Evolutionary conservation across 1,140 invertebrate species (phyloP).

Genomic region (Heterodera schachtii): DNA sequence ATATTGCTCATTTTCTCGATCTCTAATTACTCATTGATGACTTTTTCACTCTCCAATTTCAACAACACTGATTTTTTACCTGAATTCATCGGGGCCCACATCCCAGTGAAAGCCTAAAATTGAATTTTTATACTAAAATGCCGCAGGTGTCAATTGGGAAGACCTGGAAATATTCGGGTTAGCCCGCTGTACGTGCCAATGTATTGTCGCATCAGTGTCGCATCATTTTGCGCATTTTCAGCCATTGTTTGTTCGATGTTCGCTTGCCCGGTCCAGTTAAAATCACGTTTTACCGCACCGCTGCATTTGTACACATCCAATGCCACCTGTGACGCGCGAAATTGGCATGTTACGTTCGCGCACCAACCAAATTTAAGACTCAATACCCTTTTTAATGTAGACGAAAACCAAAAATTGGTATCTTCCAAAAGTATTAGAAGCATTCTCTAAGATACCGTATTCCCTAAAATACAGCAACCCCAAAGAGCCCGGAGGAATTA

Average conservation of each 20-base stretch:
- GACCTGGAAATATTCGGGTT: constrained; percentile 47
- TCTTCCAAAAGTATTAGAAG: too few relatives aligned
- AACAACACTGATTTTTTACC: too few relatives aligned
- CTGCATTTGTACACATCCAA: constrained; percentile 35
- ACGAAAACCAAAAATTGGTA: too few relatives aligned
- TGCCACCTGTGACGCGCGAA: not conserved
- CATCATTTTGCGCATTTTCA: constrained; percentile 40
- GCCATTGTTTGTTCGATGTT: constrained; percentile 39
- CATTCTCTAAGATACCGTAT: too few relatives aligned
- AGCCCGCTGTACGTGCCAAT: constrained; percentile 53
- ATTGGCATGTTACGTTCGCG: not conserved
- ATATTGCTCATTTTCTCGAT: too few relatives aligned
- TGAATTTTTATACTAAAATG: not conserved
- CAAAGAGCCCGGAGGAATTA: too few relatives aligned
- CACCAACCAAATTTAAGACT: too few relatives aligned
- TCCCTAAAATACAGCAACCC: too few relatives aligned
- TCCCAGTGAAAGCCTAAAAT: constrained; percentile 47
- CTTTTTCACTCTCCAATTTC: too few relatives aligned
- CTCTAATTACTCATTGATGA: too few relatives aligned
- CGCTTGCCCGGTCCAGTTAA: constrained; percentile 42
- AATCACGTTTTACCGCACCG: constrained; percentile 43
- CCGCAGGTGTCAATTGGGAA: too few relatives aligned
- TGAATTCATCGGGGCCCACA: constrained; percentile 32
- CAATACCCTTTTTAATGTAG: too few relatives aligned
- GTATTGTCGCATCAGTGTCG: constrained; percentile 43